Evolutionary conservation across 2,888 invertebrate species (phyloP).

Genomic region (Selenia dentaria): DNA sequence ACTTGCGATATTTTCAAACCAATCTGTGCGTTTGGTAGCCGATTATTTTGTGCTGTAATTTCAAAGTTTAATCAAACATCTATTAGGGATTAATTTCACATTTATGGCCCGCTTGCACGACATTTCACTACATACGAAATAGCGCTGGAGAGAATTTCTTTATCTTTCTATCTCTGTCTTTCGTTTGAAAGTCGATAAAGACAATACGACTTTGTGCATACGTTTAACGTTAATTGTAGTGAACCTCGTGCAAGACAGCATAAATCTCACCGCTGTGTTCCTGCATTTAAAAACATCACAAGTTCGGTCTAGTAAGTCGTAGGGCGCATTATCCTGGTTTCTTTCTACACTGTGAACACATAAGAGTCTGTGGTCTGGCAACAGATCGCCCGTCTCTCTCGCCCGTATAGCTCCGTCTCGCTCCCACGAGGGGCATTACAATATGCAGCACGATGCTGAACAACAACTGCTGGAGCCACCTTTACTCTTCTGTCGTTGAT

Average conservation of each 20-base stretch:
- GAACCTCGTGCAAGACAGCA: too few relatives aligned
- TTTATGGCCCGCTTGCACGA: too few relatives aligned
- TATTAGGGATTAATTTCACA: conserved; percentile 31
- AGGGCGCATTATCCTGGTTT: conserved; percentile 48
- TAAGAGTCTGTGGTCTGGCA: conserved; percentile 61
- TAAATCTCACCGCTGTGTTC: conserved; percentile 30
- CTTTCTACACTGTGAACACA: conserved; percentile 69
- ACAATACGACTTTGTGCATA: too few relatives aligned
- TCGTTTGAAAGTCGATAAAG: too few relatives aligned
- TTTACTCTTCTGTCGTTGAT: conserved; percentile 98
- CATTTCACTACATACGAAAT: too few relatives aligned
- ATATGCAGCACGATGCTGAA: conserved; percentile 96
- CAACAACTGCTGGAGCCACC: conserved; percentile 97
- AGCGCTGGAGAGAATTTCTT: too few relatives aligned
- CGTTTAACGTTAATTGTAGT: too few relatives aligned
- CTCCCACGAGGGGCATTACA: conserved; percentile 86
- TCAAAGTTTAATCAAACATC: conserved; percentile 23
- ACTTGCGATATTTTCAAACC: conserved; percentile 67
- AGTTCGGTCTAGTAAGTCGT: conserved; percentile 53
- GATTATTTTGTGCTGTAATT: conserved; percentile 36
- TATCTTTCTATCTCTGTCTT: too few relatives aligned
- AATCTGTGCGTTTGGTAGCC: conserved; percentile 57
- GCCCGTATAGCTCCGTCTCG: conserved; percentile 45
- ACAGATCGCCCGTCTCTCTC: conserved; percentile 54
- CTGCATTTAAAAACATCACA: conserved; percentile 67